phyloP scores from a whole-genome alignment of 2,888 invertebrate genomes.

The Steinernema hermaphroditum region DNA sequence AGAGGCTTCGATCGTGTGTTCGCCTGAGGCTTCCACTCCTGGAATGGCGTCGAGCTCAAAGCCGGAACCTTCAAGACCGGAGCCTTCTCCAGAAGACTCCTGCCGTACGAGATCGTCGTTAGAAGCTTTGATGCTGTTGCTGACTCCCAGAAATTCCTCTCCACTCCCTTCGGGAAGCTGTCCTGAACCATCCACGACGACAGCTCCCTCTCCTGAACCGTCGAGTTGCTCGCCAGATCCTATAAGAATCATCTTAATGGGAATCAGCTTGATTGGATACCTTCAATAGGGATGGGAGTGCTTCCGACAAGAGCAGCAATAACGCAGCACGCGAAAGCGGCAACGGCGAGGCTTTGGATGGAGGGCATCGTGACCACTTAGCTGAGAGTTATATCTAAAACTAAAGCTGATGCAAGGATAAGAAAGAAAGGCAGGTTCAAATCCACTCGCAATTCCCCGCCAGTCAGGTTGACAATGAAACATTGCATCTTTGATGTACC shows the following conservation, averaged over 20 bases:
- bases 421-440: background rate
- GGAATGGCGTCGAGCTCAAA: background rate
- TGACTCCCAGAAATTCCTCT: background rate
- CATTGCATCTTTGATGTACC: background rate
- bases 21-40: background rate
- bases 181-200: background rate
- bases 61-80: background rate
- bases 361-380: background rate
- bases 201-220: no score
- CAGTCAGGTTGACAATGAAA: background rate
- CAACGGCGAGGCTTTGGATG: background rate
- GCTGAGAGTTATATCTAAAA: background rate
- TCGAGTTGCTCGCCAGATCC: no score
- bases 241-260: no score
- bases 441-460: background rate
- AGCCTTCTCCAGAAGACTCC: background rate
- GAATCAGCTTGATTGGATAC: background rate
- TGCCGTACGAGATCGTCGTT: background rate
- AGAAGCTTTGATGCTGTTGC: background rate
- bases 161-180: background rate
- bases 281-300: background rate
- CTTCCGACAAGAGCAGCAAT: background rate
- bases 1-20: background rate
- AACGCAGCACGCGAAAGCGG: slow-evolving; percentile 1
- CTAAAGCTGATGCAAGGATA: background rate